Evolutionary conservation across 2,797 vertebrate species (phyloP).

Genomic region (Hydrophis major): DNA sequence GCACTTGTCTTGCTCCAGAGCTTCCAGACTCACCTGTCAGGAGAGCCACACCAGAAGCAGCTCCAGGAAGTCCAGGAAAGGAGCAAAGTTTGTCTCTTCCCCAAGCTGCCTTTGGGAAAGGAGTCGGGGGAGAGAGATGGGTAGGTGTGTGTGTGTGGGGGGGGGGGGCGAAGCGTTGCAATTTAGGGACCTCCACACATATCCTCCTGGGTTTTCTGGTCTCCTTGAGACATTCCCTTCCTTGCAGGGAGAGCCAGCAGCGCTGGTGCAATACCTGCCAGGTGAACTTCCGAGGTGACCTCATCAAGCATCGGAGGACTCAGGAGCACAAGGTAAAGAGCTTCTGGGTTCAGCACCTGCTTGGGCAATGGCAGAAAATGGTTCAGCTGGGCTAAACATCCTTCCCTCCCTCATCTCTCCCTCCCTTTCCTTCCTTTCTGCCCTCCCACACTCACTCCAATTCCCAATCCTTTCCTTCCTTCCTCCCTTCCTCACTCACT

Average conservation of each 20-base stretch:
- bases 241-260: conserved; percentile 81
- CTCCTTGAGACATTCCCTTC: neutral
- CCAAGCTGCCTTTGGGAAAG: conserved; percentile 86
- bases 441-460: fast-evolving
- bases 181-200: neutral
- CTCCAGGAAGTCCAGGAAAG: conserved; percentile 93
- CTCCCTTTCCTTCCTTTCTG: too few relatives aligned
- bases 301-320: conserved; percentile 85
- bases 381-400: neutral
- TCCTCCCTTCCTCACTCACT: too few relatives aligned
- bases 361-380: neutral
- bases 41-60: conserved; percentile 88
- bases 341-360: neutral
- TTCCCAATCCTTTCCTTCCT: too few relatives aligned
- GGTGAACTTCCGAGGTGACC: conserved; percentile 81
- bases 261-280: conserved; percentile 91
- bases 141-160: conserved; percentile 72
- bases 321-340: conserved; percentile 87
- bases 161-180: neutral
- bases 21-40: conserved; percentile 92
- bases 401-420: too few relatives aligned
- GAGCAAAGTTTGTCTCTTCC: conserved; percentile 90
- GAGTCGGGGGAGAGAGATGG: conserved; percentile 81
- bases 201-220: neutral
- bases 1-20: conserved; percentile 72